These are phyloP conservation scores for Chloroclystis v-ata DNA, from an alignment of 2,888 invertebrate species.

Conservation along the genomic window DNA sequence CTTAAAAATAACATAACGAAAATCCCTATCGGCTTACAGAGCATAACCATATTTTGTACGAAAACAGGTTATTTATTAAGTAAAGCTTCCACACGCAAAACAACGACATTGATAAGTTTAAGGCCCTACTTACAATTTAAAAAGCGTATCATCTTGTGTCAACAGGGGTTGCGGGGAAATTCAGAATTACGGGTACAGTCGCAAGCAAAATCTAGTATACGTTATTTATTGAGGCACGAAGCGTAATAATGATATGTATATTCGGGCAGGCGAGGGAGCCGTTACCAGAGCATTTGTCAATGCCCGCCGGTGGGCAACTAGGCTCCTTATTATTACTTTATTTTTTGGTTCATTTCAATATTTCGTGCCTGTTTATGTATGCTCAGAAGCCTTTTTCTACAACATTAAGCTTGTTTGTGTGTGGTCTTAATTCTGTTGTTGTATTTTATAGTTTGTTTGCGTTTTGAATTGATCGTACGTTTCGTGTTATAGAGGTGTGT, in stretches of 20 bases:
- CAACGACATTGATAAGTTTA: constrained; percentile 6
- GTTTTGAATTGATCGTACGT: constrained; percentile 7
- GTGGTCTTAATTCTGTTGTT: constrained; percentile 36
- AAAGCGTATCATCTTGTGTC: constrained; percentile 11
- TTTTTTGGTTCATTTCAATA: constrained; percentile 62
- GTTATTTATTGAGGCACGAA: constrained; percentile 63
- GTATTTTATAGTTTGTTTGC: constrained; percentile 12
- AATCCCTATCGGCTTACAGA: neutral
- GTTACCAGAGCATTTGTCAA: constrained; percentile 67
- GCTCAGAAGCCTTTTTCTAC: constrained; percentile 30
- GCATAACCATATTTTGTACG: neutral
- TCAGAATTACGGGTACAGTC: constrained; percentile 13
- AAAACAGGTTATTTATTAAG: neutral
- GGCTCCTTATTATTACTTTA: constrained; percentile 63
- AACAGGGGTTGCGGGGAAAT: constrained; percentile 7
- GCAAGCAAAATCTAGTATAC: constrained; percentile 13
- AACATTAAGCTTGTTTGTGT: constrained; percentile 34
- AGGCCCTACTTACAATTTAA: constrained; percentile 10
- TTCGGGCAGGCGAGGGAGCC: constrained; percentile 56
- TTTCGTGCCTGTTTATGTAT: constrained; percentile 44
- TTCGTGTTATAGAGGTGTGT: neutral
- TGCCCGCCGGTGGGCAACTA: constrained; percentile 62
- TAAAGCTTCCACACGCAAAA: neutral
- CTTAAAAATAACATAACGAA: no score
- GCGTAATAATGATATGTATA: constrained; percentile 72